Evolutionary conservation across 2,888 invertebrate genomes (phyloP).

Genomic region (Chironomus tentans): DNA sequence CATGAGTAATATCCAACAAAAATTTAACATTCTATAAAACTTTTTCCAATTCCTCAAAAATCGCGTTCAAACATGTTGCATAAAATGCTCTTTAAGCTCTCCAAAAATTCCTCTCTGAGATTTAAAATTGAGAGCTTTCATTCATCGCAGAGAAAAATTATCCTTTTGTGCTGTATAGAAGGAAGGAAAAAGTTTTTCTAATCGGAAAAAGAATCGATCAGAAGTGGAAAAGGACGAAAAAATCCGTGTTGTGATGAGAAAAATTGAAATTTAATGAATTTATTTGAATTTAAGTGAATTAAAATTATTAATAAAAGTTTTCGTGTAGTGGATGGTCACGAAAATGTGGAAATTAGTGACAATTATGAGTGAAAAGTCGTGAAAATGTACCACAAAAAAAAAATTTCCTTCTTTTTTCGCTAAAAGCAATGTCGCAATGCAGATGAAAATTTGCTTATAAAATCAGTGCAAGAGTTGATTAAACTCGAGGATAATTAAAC

Average conservation of each 20-base stretch:
- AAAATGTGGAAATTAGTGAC: neutral
- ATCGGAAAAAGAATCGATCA: neutral
- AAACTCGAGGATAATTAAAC: neutral
- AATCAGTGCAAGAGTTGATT: neutral
- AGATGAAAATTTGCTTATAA: slow-evolving; percentile 1
- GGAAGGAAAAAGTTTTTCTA: neutral
- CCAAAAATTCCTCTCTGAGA: neutral
- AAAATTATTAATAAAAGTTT: neutral
- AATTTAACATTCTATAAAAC: too few relatives aligned
- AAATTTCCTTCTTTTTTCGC: neutral
- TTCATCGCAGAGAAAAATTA: neutral
- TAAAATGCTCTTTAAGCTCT: neutral
- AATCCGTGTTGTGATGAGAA: neutral
- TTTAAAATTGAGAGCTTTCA: neutral
- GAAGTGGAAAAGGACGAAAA: neutral
- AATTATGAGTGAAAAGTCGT: neutral
- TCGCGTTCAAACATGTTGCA: neutral
- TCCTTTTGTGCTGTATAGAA: neutral
- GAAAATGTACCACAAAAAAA: neutral
- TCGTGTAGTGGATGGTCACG: neutral
- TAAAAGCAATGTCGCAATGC: slow-evolving; percentile 20
- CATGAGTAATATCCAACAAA: too few relatives aligned
- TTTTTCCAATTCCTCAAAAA: neutral
- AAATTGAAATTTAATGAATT: neutral
- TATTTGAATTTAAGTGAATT: neutral